Evolutionary conservation across 2,113 vertebrate genomes (phyloP).

Genomic region (Limanda limanda): DNA sequence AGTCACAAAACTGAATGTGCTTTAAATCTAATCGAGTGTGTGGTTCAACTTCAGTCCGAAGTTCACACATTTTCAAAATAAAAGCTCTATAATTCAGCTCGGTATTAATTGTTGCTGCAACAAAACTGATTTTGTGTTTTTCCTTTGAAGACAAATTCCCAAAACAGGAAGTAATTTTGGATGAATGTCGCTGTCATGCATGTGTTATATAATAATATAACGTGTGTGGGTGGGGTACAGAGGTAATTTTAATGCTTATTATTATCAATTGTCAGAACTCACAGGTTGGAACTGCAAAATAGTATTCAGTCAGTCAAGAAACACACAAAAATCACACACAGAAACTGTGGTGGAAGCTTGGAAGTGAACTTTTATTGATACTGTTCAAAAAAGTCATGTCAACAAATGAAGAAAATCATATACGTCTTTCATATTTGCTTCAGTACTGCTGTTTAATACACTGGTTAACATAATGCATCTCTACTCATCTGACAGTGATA

Average conservation of each 20-base stretch:
- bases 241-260: neutral
- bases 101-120: no score
- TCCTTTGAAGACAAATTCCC: no score
- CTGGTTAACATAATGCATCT: constrained; percentile 57
- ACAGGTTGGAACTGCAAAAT: no score
- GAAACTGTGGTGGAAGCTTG: constrained; percentile 67
- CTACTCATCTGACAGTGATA: neutral
- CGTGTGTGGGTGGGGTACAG: no score
- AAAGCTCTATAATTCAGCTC: no score
- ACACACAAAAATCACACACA: constrained; percentile 29
- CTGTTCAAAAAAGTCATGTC: constrained; percentile 66
- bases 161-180: neutral
- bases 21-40: no score
- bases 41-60: no score
- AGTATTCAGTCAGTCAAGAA: neutral
- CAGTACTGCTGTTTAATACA: constrained; percentile 73
- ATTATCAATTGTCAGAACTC: no score
- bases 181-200: neutral
- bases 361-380: constrained; percentile 84
- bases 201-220: no score
- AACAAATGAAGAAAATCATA: constrained; percentile 59
- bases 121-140: no score
- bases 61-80: no score
- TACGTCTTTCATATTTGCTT: constrained; percentile 74
- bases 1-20: no score